phyloP scores from a whole-genome alignment of 92 coral and sea anemone genomes.

The Porites divaricata region DNA sequence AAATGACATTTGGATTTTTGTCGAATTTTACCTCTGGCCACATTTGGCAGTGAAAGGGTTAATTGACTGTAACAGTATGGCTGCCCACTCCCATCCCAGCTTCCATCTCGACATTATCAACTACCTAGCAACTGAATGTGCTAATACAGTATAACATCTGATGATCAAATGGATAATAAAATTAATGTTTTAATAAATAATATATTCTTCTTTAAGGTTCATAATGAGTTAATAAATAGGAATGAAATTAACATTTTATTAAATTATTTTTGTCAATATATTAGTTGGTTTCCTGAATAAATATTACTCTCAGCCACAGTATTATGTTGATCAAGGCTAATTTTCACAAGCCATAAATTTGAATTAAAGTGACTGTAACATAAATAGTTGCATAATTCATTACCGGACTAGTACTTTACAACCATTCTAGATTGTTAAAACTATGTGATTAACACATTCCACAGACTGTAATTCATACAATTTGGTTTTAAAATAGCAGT shows the following conservation, averaged over 20 bases:
- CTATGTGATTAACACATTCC: background rate
- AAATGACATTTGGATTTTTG: too few relatives aligned
- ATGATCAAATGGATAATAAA: background rate
- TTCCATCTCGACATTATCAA: background rate
- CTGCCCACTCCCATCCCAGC: background rate
- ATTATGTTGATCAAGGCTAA: background rate
- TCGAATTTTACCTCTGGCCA: too few relatives aligned
- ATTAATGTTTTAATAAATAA: background rate
- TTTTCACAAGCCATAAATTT: background rate
- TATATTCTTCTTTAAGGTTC: background rate
- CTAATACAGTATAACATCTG: background rate
- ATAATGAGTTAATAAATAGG: background rate
- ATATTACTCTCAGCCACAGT: background rate
- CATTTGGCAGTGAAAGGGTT: too few relatives aligned
- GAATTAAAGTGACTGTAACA: background rate
- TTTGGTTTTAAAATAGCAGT: background rate
- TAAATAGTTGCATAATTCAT: background rate
- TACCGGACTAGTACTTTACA: background rate
- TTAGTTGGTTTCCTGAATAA: background rate
- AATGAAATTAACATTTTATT: background rate
- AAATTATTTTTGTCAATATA: background rate
- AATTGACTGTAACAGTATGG: background rate
- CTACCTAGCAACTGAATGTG: background rate
- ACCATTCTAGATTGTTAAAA: background rate
- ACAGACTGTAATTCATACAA: background rate